Evolutionary conservation across 2,888 invertebrate species (phyloP).

Genomic region (Phasia obesa): DNA sequence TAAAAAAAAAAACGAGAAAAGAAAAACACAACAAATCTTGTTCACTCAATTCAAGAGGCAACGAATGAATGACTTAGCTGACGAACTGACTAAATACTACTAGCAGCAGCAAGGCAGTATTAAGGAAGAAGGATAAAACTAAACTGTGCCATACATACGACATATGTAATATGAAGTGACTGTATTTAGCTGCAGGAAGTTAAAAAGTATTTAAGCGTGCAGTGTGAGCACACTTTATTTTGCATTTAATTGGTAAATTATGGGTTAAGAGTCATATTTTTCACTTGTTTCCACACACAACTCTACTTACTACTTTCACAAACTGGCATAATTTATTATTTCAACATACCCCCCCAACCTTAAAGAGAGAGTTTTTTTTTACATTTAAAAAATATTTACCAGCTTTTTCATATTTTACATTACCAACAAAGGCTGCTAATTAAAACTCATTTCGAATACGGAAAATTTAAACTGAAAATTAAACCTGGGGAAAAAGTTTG

Average conservation of each 20-base stretch:
- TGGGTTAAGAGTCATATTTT: conserved; percentile 56
- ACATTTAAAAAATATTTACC: conserved; percentile 5
- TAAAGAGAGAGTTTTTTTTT: conserved; percentile 2
- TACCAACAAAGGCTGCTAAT: conserved; percentile 62
- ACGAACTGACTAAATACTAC: conserved; percentile 11
- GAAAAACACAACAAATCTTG: background rate
- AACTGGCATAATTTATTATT: conserved; percentile 35
- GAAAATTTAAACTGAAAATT: conserved; percentile 3
- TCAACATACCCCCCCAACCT: background rate
- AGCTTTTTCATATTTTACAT: background rate
- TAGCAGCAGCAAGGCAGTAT: background rate
- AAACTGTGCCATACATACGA: conserved; percentile 14
- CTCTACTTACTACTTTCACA: conserved; percentile 1
- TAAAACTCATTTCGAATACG: conserved; percentile 44
- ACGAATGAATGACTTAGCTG: conserved; percentile 34
- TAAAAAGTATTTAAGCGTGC: conserved; percentile 33
- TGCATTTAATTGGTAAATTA: conserved; percentile 68
- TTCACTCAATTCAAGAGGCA: conserved; percentile 28
- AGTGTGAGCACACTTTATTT: conserved; percentile 35
- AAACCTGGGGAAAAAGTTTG: conserved; percentile 40
- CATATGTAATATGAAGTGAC: background rate
- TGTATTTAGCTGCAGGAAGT: conserved; percentile 36
- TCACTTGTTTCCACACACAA: conserved; percentile 6
- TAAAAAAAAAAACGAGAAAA: background rate
- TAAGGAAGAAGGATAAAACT: background rate